These are phyloP conservation scores for Oscheius sp. DNA, from an alignment of 2,888 invertebrate genomes.

Conservation along the genomic window DNA sequence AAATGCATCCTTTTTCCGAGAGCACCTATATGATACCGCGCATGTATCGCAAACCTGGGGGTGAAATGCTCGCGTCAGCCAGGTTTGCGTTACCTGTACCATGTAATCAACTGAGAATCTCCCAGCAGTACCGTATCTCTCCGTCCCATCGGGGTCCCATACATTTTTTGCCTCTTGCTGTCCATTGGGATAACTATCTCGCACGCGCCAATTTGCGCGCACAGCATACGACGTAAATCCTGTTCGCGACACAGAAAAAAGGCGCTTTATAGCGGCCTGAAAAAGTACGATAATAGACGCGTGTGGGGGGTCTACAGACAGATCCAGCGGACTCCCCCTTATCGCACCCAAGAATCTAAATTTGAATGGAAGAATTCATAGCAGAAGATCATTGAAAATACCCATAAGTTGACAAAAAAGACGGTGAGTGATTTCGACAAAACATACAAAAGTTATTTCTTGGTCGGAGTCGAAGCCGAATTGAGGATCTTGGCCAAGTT, in stretches of 20 bases:
- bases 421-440: background rate
- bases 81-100: too few relatives aligned
- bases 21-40: too few relatives aligned
- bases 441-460: constrained; percentile 9
- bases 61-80: too few relatives aligned
- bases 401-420: constrained; percentile 2
- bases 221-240: constrained; percentile 23
- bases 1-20: too few relatives aligned
- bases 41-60: too few relatives aligned
- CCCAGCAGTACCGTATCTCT: background rate
- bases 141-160: background rate
- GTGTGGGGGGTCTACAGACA: constrained; percentile 4
- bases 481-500: constrained; percentile 55
- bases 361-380: constrained; percentile 7
- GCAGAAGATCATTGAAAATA: constrained; percentile 17
- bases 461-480: constrained; percentile 10
- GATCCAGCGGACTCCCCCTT: constrained; percentile 14
- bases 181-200: constrained; percentile 29
- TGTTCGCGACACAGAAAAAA: constrained; percentile 28
- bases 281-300: constrained; percentile 28
- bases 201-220: constrained; percentile 32
- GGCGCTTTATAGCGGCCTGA: constrained; percentile 17
- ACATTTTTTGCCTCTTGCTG: background rate
- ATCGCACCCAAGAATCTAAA: constrained; percentile 26
- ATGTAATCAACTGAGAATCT: background rate